These are phyloP conservation scores for Myrmophylax atrothorax DNA, from an alignment of 2,113 vertebrate genomes.

Conservation along the genomic window DNA sequence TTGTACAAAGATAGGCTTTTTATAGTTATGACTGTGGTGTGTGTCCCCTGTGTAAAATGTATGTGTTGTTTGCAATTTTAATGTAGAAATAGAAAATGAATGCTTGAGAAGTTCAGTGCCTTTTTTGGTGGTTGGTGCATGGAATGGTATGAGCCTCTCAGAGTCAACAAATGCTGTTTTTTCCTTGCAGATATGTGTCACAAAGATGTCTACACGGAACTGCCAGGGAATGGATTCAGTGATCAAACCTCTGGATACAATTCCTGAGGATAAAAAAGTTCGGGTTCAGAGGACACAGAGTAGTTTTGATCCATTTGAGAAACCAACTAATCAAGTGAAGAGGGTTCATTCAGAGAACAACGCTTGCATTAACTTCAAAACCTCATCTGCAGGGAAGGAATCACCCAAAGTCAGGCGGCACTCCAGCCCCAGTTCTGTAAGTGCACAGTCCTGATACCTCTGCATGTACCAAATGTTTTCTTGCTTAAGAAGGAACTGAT, in stretches of 20 bases:
- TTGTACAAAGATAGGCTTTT: not conserved
- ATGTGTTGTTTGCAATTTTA: not conserved
- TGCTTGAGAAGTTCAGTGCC: not conserved
- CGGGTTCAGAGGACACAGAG: conserved; percentile 95
- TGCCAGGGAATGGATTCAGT: conserved; percentile 94
- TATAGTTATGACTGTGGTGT: not conserved
- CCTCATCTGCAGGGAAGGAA: conserved; percentile 85
- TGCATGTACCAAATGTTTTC: fast-evolving
- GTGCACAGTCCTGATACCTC: conserved; percentile 36
- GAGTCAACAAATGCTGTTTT: not conserved
- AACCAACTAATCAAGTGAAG: conserved; percentile 92
- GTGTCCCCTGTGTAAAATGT: not conserved
- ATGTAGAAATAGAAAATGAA: not conserved
- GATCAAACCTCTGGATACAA: conserved; percentile 95
- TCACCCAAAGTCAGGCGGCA: conserved; percentile 92
- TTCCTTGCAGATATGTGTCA: conserved; percentile 92
- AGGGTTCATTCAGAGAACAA: conserved; percentile 97
- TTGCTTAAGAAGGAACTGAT: not conserved
- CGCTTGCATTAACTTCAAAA: conserved; percentile 92
- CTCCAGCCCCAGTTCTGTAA: conserved; percentile 96
- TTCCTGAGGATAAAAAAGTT: conserved; percentile 97
- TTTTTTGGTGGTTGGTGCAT: not conserved
- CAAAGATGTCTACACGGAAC: conserved; percentile 98
- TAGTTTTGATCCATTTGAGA: conserved; percentile 93
- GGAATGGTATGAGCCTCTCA: not conserved